Base-by-base conservation (phyloP, 2,797 vertebrate genomes). In the Ibycter americanus region DNA sequence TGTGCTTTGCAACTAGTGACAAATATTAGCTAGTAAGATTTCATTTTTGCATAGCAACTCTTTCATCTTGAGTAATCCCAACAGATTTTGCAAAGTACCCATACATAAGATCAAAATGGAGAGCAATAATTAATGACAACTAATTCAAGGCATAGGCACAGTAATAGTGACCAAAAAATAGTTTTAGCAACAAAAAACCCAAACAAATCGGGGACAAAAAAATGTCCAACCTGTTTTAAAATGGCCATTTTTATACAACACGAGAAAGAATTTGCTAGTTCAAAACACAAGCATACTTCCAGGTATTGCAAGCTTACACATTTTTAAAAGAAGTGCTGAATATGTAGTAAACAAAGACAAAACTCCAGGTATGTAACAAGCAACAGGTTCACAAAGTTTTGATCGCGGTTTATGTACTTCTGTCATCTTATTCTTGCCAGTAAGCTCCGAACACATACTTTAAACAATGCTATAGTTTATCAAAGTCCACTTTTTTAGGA, bases 1-100 rank as follows among this genome's bases (percentile, higher is more conserved):
- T 70, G 20, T 78, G 59, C 89, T 93, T 94, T 94, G 92, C 78
- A 93, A 93, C 95, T 77, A 62, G 51, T 81, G 65, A 89, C 22
- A 84, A 92, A 90, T 58, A 62, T 74, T 40, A 52, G 74, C 90
- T 86, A 92, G 78, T 82, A 87, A 83, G 87, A 92, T 92, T 83
- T 96, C 32, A 20, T 71, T 65, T 89, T 93, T 89, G 66, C 74
- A 83, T 51, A 72, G 74, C 63, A 87, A 61, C 44, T 22, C 62
- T 92, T 95, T 95, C 88, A 58, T 74, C 78, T 40, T 1, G 2
- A 84, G 52, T 9, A 59, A 87, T 61, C 81, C 77, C 83, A 52
- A 36, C 46, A 74, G 81, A 56, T 83, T 87, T 93, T 52, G 12
- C 77, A 90, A 92, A 87, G 63, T 54, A 51, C 59, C 63, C 31